These are phyloP conservation scores for Pyralis farinalis DNA, from an alignment of 2,888 invertebrate species.

Conservation along the genomic window DNA sequence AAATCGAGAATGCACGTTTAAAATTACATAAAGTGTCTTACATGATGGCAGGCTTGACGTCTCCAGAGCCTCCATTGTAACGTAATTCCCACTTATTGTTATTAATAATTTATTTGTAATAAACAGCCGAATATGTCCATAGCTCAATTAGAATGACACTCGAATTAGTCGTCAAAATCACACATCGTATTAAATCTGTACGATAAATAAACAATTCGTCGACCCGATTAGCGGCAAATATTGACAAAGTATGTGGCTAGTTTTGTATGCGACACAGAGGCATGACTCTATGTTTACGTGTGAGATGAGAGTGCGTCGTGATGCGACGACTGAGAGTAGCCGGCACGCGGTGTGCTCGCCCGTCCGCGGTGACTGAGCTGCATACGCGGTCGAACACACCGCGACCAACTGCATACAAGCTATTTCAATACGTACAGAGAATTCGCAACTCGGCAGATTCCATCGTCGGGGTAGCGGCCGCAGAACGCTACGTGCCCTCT, in stretches of 20 bases:
- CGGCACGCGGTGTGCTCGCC: slow-evolving; percentile 48
- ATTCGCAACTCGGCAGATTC: slow-evolving; percentile 68
- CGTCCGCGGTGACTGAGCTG: slow-evolving; percentile 55
- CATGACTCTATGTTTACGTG: slow-evolving; percentile 46
- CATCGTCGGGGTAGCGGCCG: slow-evolving; percentile 34
- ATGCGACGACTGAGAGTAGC: slow-evolving; percentile 42
- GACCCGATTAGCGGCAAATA: slow-evolving; percentile 45
- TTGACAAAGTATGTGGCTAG: slow-evolving; percentile 36
- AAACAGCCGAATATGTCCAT: slow-evolving; percentile 5
- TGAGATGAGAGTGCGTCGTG: slow-evolving; percentile 42
- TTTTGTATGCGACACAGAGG: slow-evolving; percentile 31
- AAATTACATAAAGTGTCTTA: slow-evolving; percentile 29
- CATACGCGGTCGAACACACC: slow-evolving; percentile 36
- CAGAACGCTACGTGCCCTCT: slow-evolving; percentile 28
- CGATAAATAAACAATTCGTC: slow-evolving; percentile 33
- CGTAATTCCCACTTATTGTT: neutral
- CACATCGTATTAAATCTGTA: slow-evolving; percentile 16
- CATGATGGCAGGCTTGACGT: slow-evolving; percentile 34
- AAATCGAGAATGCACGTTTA: neutral
- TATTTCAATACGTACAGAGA: slow-evolving; percentile 69
- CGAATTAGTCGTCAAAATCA: neutral
- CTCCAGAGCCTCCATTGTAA: slow-evolving; percentile 42
- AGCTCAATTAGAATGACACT: neutral
- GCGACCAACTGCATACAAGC: slow-evolving; percentile 56
- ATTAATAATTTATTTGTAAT: slow-evolving; percentile 4